These are phyloP conservation scores for Temnothorax unifasciatus DNA, from an alignment of 2,888 invertebrate genomes.

Conservation along the genomic window DNA sequence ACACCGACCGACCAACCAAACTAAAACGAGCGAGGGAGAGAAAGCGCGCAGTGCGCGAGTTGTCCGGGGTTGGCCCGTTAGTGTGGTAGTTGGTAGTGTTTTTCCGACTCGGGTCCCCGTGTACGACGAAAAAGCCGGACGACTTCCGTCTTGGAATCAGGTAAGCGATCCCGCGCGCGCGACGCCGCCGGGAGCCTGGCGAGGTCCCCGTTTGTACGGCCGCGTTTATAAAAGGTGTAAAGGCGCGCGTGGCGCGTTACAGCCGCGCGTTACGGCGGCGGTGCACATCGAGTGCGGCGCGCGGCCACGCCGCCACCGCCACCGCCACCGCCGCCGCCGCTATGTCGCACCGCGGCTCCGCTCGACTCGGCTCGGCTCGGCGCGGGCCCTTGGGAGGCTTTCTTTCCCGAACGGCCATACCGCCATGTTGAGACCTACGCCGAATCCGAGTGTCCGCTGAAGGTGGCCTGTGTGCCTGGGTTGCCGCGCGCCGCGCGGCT, in stretches of 20 bases:
- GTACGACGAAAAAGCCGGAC: conserved; percentile 77
- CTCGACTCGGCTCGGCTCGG: neutral
- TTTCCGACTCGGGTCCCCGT: conserved; percentile 75
- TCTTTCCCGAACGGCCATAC: conserved; percentile 86
- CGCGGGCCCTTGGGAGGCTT: conserved; percentile 82
- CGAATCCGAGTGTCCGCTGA: conserved; percentile 81
- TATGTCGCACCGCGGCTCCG: neutral
- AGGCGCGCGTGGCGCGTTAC: conserved; percentile 67
- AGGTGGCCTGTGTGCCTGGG: conserved; percentile 70
- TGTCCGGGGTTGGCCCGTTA: conserved; percentile 69
- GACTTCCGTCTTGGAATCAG: conserved; percentile 80
- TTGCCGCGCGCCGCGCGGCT: conserved; percentile 62
- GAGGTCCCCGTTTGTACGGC: conserved; percentile 23
- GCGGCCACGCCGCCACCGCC: neutral
- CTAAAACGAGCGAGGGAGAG: conserved; percentile 81
- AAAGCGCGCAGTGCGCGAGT: conserved; percentile 79
- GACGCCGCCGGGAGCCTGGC: conserved; percentile 48
- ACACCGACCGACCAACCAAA: conserved; percentile 83
- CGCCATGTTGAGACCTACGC: conserved; percentile 87
- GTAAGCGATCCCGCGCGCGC: conserved; percentile 80
- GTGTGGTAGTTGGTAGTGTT: conserved; percentile 83
- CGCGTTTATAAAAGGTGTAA: conserved; percentile 57
- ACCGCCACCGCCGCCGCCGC: neutral
- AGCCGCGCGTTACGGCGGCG: conserved; percentile 64
- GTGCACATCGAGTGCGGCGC: conserved; percentile 68